phyloP scores from a whole-genome alignment of 2,113 vertebrate species.

The Brachyhypopomus occidentalis region DNA sequence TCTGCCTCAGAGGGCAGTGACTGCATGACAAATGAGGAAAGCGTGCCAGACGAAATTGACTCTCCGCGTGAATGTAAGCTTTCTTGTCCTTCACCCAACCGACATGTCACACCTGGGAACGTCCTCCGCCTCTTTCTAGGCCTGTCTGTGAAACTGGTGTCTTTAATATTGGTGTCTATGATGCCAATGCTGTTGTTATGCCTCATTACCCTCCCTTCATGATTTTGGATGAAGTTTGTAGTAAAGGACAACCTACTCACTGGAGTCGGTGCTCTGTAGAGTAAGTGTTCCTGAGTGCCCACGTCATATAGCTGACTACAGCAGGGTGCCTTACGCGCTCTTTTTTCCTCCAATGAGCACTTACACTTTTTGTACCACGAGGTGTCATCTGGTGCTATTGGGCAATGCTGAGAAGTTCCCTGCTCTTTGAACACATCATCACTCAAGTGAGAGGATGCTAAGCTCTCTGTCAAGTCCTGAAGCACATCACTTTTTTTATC shows the following conservation, averaged over 20 bases:
- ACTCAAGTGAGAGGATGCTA: conserved; percentile 57
- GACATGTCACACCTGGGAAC: conserved; percentile 67
- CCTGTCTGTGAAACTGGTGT: conserved; percentile 16
- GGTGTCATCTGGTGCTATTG: neutral
- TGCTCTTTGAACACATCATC: conserved; percentile 46
- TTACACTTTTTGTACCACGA: conserved; percentile 1
- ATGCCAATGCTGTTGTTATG: conserved; percentile 68
- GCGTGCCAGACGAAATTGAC: conserved; percentile 69
- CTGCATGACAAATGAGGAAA: conserved; percentile 69
- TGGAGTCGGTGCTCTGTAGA: conserved; percentile 51
- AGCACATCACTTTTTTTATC: conserved; percentile 58
- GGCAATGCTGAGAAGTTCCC: neutral
- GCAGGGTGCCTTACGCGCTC: neutral
- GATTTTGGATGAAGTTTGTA: conserved; percentile 61
- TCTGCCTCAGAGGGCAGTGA: conserved; percentile 59
- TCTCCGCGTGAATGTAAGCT: conserved; percentile 59
- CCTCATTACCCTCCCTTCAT: conserved; percentile 55
- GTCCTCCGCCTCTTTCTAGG: conserved; percentile 72
- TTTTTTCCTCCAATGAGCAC: conserved; percentile 25
- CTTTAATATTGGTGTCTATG: conserved; percentile 57
- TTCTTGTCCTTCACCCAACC: conserved; percentile 45
- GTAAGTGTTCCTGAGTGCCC: conserved; percentile 49
- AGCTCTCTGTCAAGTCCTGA: conserved; percentile 61
- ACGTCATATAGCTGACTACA: conserved; percentile 55
- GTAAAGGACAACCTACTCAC: conserved; percentile 63